Base-by-base conservation (phyloP, 2,888 invertebrate species). In the Tachina lurida region DNA sequence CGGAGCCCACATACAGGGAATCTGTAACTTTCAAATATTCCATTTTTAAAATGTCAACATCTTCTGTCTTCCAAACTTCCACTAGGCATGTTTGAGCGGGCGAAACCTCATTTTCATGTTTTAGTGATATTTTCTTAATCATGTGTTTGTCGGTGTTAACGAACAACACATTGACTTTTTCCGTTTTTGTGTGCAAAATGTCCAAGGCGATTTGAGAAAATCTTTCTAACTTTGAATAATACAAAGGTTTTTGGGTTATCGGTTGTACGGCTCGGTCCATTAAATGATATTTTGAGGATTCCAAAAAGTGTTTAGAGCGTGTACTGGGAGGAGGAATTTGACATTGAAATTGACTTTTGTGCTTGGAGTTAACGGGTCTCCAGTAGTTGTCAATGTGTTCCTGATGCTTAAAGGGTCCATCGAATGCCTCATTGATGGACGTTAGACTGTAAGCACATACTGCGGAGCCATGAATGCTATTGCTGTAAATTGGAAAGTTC, bases 401-500 rank as follows among this genome's bases (percentile, higher is more conserved):
- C 91, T 98, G 97, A 89, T 96, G 95, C 90, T 97, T 97, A 93
- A 96, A 98, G 0, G 97, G 95, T 0, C 98, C 98, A 74, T 95
- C 95, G 90, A 98, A 98, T 0, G 97, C 96, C 0, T 94, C 94
- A 84, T 96, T 95, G 43, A 98, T 96, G 1, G 97, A 94, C 0
- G 96, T 94, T 93, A 98, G 94, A 91, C 97, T 97, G 93, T 96
- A 98, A 3, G 97, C 95, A 91, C 98, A 98, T 8, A 98, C 95
- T 0, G 98, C 98, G 49, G 98, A 97, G 13, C 98, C 98, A 7
- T 96, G 95, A 88, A 98, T 97, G 90, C 97, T 96, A 91, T 97
- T 98, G 73, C 96, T 95, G 92, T 88, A 83, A 15, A 87, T 89
- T 10, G 77, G 22, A 81, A 84, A 82, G 22, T 43, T 22, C 1